Conservation (phyloP, 2,888 invertebrate species). For the Himalopsyche anomala region DNA sequence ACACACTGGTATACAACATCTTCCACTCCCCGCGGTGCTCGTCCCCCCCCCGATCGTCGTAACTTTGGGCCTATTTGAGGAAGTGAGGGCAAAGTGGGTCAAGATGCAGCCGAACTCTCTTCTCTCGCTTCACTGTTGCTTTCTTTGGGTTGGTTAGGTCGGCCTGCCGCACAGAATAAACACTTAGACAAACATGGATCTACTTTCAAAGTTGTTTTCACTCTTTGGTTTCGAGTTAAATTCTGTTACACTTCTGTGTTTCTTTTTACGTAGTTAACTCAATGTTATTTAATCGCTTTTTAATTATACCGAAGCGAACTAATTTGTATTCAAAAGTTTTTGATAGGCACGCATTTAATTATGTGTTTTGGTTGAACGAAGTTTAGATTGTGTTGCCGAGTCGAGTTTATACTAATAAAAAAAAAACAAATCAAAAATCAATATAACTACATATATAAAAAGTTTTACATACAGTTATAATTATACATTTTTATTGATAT, state of each 20-base stretch:
- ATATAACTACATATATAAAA: no score
- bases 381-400: no score
- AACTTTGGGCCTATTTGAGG: conserved; percentile 45
- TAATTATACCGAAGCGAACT: background rate
- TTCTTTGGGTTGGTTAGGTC: conserved; percentile 5
- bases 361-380: no score
- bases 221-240: background rate
- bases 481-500: no score
- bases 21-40: background rate
- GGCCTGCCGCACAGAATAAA: background rate
- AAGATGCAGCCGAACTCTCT: conserved; percentile 45
- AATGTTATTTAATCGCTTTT: background rate
- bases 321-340: background rate
- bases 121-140: conserved; percentile 39
- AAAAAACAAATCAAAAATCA: no score
- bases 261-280: background rate
- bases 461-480: no score
- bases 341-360: no score
- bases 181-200: background rate
- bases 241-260: background rate
- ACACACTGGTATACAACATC: background rate
- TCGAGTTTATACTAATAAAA: no score
- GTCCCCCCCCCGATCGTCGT: background rate
- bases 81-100: conserved; percentile 19
- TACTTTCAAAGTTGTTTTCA: conserved; percentile 11